Evolutionary conservation across 2,888 invertebrate species (phyloP), one percentile per base, ranked within the genome.

Genomic region (Dorcus parallelipipedus): DNA sequence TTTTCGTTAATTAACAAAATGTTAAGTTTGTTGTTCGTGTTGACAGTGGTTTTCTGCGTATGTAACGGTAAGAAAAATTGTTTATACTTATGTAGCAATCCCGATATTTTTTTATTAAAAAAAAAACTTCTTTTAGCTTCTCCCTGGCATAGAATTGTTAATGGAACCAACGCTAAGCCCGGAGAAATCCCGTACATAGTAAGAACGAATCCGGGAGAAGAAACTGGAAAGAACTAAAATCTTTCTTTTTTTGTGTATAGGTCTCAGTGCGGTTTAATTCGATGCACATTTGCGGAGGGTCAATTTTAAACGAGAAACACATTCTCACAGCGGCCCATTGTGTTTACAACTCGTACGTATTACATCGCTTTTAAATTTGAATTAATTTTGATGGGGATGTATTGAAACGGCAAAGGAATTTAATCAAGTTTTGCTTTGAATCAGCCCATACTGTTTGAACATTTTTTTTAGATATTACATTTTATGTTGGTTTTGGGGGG

Each of bases 151-250:
- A 61, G 56, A 17, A 65, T 68, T 48, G 68, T 68, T 3, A 66
- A 65, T 45, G 68, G 68, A n/a, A 61, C 60, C 9, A 56, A 65
- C 53, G 64, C 68, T 9, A 47, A 48, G 10, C 54, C 55, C 17
- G 68, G 67, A 20, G 66, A 67, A 62, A 58, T 65, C 56, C 66
- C 66, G 14, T 67, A 65, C 52, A 64, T 64, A 9, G 68, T 68
- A 59, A 61, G 63, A 40, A 39, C 7, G 9, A n/a, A 10, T 48
- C 23, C 23, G 3, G 26, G 26, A 33, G 1, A 33, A 33, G 1
- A 33, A 33, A 33, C 26, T 5, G 3, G 26, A 6, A 33, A 6
- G 26, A 38, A 5, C 9, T 14, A n/a, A 47, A 10, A 40, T 6
- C 41, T 52, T 40, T 9, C 33, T 20, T 40, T 40, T 63, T 59